A percentile compares a stretch with the other conserved stretches of the same genome.
Conservation (phyloP, 1,140 invertebrate genomes). For the Carposina sasakii region DNA sequence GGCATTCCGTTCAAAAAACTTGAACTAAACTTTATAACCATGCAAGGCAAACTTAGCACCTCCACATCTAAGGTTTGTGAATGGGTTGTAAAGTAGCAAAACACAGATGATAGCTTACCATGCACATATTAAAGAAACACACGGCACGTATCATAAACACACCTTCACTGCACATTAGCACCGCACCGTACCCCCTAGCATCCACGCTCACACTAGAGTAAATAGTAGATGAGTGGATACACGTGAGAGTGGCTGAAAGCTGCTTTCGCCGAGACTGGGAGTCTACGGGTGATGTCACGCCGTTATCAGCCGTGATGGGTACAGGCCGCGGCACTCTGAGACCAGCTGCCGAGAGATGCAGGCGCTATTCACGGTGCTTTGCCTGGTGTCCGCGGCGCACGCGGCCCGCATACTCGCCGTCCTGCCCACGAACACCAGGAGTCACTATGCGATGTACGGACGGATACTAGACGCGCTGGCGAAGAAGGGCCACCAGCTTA, state of each 20-base stretch:
- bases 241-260: conserved; percentile 4
- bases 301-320: conserved; percentile 23
- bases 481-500: conserved; percentile 77
- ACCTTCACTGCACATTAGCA: too few species aligned
- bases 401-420: conserved; percentile 58
- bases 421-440: conserved; percentile 67
- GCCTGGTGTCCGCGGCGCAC: conserved; percentile 36
- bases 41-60: too few species aligned
- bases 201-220: too few species aligned
- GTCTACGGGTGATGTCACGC: conserved; percentile 25
- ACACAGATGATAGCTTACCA: too few species aligned
- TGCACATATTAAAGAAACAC: too few species aligned
- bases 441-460: conserved; percentile 70
- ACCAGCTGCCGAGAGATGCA: conserved; percentile 46
- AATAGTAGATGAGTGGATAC: too few species aligned
- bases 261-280: conserved; percentile 7
- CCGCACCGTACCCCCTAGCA: too few species aligned
- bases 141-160: too few species aligned
- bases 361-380: conserved; percentile 40
- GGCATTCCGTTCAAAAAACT: too few species aligned
- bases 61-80: too few species aligned
- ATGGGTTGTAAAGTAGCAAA: too few species aligned
- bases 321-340: conserved; percentile 31
- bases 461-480: conserved; percentile 76
- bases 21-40: too few species aligned